Base-by-base conservation (phyloP, 2,113 vertebrate species). In the Trichomycterus rosablanca region DNA sequence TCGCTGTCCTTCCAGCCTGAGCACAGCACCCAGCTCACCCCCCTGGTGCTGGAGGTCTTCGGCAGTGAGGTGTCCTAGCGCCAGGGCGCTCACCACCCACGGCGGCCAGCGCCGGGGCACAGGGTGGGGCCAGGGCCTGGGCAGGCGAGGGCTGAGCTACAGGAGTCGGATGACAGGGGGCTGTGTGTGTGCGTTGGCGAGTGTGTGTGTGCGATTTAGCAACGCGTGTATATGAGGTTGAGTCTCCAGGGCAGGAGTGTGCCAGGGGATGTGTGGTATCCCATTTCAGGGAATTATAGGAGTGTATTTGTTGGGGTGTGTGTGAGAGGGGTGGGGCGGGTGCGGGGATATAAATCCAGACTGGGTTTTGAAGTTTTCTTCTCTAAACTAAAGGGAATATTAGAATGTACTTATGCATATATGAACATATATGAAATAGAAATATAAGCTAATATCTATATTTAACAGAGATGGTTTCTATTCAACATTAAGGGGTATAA, bases 1-100 rank as follows among this genome's bases (percentile, higher is more conserved):
- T 89, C 81, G 12, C 87, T 98, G 32, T 93, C 95, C 80, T 92
- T 96, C 81, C 87, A 91, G 85, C 93, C 94, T 0, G 90, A 93
- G 78, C 89, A 90, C 85, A 93, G 89, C 90, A 92, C 87, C 89
- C 90, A 95, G 86, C 96, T 98, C 86, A 97, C 96, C 0, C 96
- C 96, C 0, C 87, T 98, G 0, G 90, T 98, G 62, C 79, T 97
- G 2, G 96, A 98, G 80, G 95, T 97, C 45, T 98, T 98, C 15
- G 92, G 94, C 78, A 95, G 89, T 1, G 93, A 97, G 68, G 92
- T 95, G 68, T 93, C 93, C 80, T 98, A 88, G 86, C 60, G 22
- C 53, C 59, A 44, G 2, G 49, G 45, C 30, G 12, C 11, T 3
- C 23, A 40, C 52, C 2, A 56, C 59, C 18, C 52, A 15, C 7